Percentiles rank a stretch among this genome's conserved stretches.
These are phyloP conservation scores for Pseudomyrmex concolor DNA, from an alignment of 1,140 invertebrate species.

Conservation along the genomic window DNA sequence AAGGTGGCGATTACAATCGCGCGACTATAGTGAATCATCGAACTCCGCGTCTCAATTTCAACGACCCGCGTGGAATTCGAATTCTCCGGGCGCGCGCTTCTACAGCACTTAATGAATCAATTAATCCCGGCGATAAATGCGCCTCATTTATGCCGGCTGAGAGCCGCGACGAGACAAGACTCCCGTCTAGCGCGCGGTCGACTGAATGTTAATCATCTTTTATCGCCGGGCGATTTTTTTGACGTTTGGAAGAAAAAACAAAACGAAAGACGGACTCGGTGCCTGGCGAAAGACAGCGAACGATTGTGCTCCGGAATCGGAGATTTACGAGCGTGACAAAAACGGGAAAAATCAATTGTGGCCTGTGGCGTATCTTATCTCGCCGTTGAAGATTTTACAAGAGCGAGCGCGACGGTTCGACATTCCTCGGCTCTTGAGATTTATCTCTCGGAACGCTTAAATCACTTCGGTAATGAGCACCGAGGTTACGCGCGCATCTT, in stretches of 20 bases:
- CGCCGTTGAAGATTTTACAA: neutral
- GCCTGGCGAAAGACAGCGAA: neutral
- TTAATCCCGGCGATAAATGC: constrained; percentile 64
- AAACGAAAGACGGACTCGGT: neutral
- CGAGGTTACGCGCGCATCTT: neutral
- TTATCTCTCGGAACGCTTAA: too few relatives aligned
- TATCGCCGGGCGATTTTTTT: constrained; percentile 16
- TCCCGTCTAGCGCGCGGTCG: neutral
- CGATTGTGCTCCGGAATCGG: neutral
- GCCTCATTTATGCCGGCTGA: constrained; percentile 46
- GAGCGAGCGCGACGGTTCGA: too few relatives aligned
- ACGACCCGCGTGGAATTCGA: constrained; percentile 30
- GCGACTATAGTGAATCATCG: neutral
- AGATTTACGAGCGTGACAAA: constrained; percentile 1
- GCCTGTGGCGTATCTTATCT: neutral
- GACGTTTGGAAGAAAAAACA: neutral
- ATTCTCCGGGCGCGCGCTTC: neutral
- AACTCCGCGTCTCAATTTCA: constrained; percentile 32
- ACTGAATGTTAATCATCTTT: neutral
- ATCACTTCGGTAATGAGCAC: neutral
- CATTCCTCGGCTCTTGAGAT: too few relatives aligned
- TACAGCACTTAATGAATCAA: constrained; percentile 64
- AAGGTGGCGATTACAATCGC: constrained; percentile 11
- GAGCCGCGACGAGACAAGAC: neutral
- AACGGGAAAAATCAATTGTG: constrained; percentile 28